A percentile compares a stretch with the other conserved stretches of the same genome.
These are phyloP conservation scores for Oncopeltus fasciatus DNA, from an alignment of 1,140 invertebrate species.

Conservation along the genomic window DNA sequence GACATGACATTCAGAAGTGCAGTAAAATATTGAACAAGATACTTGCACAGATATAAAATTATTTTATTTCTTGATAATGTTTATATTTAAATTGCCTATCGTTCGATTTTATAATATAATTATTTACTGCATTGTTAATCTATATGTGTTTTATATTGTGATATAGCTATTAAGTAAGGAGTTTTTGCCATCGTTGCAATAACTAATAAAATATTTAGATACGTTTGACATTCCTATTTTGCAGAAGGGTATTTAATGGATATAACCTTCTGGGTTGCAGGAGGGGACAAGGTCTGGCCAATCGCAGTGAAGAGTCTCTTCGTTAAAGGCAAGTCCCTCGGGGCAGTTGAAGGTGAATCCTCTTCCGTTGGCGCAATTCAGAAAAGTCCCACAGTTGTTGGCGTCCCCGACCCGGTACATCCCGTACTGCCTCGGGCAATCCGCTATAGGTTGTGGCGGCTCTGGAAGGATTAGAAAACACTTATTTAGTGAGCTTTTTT, in stretches of 20 bases:
- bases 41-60: too few species aligned
- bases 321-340: slow-evolving; percentile 71
- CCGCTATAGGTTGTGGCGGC: slow-evolving; percentile 46
- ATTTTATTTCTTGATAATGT: too few species aligned
- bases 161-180: too few species aligned
- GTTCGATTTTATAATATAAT: too few species aligned
- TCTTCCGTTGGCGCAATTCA: slow-evolving; percentile 64
- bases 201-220: too few species aligned
- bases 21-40: too few species aligned
- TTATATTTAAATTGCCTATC: too few species aligned
- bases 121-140: too few species aligned
- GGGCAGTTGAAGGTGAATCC: slow-evolving; percentile 53
- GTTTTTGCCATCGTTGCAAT: too few species aligned
- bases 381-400: slow-evolving; percentile 64
- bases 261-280: slow-evolving; percentile 58
- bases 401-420: slow-evolving; percentile 59
- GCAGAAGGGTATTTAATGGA: not conserved
- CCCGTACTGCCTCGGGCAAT: slow-evolving; percentile 74
- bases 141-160: too few species aligned
- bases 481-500: not conserved
- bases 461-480: slow-evolving; percentile 31
- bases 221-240: too few species aligned
- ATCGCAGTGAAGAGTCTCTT: slow-evolving; percentile 60
- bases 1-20: too few species aligned
- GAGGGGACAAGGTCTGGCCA: slow-evolving; percentile 69